Percentiles rank a stretch among this genome's conserved stretches.
Evolutionary conservation across 2,113 vertebrate genomes (phyloP).

Genomic region (Pangasianodon hypophthalmus): DNA sequence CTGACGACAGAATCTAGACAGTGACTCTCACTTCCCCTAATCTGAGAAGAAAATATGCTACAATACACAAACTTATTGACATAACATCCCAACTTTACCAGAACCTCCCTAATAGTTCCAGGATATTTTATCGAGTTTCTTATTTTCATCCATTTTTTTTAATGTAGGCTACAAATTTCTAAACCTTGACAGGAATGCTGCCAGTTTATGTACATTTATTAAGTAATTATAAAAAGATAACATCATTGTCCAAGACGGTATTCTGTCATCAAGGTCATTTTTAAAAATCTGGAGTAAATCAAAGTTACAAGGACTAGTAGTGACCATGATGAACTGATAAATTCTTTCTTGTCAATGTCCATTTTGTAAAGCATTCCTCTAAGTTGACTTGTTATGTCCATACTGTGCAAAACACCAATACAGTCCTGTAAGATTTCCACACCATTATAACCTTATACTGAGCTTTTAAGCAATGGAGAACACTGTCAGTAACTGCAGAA

Average conservation of each 20-base stretch:
- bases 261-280: neutral
- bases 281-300: neutral
- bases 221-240: neutral
- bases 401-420: neutral
- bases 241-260: neutral
- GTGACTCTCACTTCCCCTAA: neutral
- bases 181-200: neutral
- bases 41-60: neutral
- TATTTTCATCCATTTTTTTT: neutral
- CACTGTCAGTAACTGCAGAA: neutral
- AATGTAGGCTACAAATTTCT: neutral
- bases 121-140: neutral
- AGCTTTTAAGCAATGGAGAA: neutral
- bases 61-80: neutral
- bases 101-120: neutral
- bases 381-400: neutral
- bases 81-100: neutral
- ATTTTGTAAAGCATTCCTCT: neutral
- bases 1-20: neutral
- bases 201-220: neutral
- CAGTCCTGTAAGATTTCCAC: neutral
- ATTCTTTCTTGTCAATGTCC: neutral
- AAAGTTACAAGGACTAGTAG: neutral
- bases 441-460: neutral
- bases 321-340: neutral